Percentiles rank a stretch among this genome's conserved stretches.
Conservation (phyloP, 2,113 vertebrate genomes). For the Neofelis nebulosa region DNA sequence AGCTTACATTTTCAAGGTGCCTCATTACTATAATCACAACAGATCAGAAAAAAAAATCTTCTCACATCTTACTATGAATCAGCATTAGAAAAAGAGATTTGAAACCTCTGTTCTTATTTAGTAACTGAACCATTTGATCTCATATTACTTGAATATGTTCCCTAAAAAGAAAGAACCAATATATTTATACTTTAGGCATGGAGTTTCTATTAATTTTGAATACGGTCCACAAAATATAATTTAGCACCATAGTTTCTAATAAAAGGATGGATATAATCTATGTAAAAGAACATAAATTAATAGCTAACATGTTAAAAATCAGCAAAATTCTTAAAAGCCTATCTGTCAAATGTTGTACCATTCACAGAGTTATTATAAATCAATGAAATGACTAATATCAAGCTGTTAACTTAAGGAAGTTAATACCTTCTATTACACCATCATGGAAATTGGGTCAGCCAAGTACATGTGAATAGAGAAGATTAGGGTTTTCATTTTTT, state of each 20-base stretch:
- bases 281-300: conserved; percentile 33
- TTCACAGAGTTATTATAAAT: not conserved
- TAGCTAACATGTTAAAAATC: conserved; percentile 29
- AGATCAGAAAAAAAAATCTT: conserved; percentile 14
- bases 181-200: not conserved
- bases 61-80: conserved; percentile 50
- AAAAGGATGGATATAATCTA: not conserved
- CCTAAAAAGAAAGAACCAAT: not conserved
- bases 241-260: conserved; percentile 24
- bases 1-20: conserved; percentile 67
- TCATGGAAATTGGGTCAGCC: not conserved
- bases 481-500: not conserved
- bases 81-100: conserved; percentile 47
- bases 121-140: not conserved
- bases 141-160: not conserved
- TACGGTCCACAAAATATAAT: not conserved
- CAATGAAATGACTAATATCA: conserved; percentile 42
- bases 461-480: not conserved
- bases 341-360: not conserved
- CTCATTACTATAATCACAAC: conserved; percentile 72
- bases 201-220: conserved; percentile 45
- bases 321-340: conserved; percentile 27
- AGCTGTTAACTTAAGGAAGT: conserved; percentile 26
- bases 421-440: conserved; percentile 12
- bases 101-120: conserved; percentile 48